Evolutionary conservation across 2,113 vertebrate genomes (phyloP).

Genomic region (Muntiacus muntjak): DNA sequence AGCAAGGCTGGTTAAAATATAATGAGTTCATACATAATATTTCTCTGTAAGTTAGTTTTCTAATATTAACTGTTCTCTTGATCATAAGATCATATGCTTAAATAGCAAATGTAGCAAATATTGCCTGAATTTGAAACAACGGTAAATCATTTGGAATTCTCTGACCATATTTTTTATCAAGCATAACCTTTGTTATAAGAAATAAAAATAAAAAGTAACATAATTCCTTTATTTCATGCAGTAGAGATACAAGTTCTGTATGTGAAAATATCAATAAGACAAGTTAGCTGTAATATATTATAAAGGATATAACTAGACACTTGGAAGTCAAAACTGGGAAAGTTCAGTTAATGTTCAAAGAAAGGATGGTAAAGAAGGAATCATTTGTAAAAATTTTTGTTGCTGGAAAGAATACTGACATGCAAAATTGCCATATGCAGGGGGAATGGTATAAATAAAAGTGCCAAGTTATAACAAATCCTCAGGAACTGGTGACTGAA

Average conservation of each 20-base stretch:
- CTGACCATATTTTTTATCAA: background rate
- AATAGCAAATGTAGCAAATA: background rate
- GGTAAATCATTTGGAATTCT: background rate
- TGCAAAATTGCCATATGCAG: background rate
- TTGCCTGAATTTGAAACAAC: background rate
- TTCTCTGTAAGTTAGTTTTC: background rate
- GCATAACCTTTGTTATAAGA: background rate
- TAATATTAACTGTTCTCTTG: background rate
- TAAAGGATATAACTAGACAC: background rate
- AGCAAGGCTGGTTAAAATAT: background rate
- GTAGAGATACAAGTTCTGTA: background rate
- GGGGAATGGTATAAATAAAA: background rate
- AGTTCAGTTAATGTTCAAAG: background rate
- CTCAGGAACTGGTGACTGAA: background rate
- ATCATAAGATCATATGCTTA: background rate
- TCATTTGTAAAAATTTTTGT: background rate
- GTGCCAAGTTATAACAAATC: background rate
- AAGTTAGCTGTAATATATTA: background rate
- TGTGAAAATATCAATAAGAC: background rate
- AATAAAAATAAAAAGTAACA: background rate
- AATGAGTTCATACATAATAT: background rate
- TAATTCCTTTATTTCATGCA: background rate
- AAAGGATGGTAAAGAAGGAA: background rate
- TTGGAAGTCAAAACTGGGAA: background rate
- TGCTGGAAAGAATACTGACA: background rate